Percentiles rank a stretch among this genome's conserved stretches.
Evolutionary conservation across 2,888 invertebrate species (phyloP).

Genomic region (Dendrolimus houi): DNA sequence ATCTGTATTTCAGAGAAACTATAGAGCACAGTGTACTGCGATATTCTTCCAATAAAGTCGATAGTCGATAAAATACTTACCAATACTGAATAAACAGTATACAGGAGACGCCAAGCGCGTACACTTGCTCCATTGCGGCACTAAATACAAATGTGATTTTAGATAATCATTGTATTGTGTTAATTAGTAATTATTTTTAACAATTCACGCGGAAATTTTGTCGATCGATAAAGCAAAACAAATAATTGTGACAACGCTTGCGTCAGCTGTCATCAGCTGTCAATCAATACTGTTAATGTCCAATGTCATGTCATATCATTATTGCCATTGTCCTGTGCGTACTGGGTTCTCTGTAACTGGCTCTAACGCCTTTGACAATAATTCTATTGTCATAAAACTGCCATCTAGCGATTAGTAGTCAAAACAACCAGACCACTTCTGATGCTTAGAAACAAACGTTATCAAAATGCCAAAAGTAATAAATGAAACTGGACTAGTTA

Average conservation of each 20-base stretch:
- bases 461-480: too few species aligned
- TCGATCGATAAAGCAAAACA: constrained; percentile 11
- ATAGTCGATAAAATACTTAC: constrained; percentile 29
- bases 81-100: constrained; percentile 50
- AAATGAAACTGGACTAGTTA: too few species aligned
- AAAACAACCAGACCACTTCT: too few species aligned
- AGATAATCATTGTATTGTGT: constrained; percentile 14
- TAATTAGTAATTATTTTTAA: constrained; percentile 5
- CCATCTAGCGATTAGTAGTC: too few species aligned
- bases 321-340: too few species aligned
- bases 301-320: constrained; percentile 2
- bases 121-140: constrained; percentile 46
- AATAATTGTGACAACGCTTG: neutral
- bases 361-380: too few species aligned
- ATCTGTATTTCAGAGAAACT: too few species aligned
- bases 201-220: constrained; percentile 15
- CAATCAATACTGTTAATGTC: constrained; percentile 6
- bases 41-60: neutral
- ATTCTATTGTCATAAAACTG: too few species aligned
- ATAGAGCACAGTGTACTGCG: too few species aligned
- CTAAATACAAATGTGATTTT: constrained; percentile 1
- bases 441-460: too few species aligned
- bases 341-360: too few species aligned
- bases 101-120: constrained; percentile 46
- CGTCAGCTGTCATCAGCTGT: neutral